Evolutionary conservation across 1,140 invertebrate genomes (phyloP).

Genomic region (Bombyx mori): DNA sequence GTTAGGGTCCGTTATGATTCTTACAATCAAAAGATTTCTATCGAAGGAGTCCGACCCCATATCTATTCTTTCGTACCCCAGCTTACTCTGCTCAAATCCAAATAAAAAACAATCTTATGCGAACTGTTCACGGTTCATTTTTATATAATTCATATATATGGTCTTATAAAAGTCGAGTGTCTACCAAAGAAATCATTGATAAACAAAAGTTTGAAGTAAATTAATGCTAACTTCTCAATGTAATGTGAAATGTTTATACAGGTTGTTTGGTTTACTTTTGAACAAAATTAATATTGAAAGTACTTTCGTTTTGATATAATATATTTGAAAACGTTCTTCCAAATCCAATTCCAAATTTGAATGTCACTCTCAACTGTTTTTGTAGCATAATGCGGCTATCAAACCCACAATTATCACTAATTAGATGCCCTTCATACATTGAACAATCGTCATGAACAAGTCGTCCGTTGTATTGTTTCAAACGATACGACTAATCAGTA

Average conservation of each 20-base stretch:
- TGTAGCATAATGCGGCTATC: no score
- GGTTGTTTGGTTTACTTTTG: no score
- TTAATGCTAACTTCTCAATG: conserved; percentile 48
- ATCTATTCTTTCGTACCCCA: conserved; percentile 65
- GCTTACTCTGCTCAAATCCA: conserved; percentile 19
- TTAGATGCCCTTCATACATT: no score
- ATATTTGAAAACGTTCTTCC: no score
- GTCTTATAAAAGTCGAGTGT: conserved; percentile 49
- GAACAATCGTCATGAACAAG: no score
- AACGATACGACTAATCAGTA: no score
- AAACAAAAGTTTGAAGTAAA: conserved; percentile 65
- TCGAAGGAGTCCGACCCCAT: conserved; percentile 57
- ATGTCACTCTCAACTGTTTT: no score
- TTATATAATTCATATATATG: conserved; percentile 2
- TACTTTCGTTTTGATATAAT: no score
- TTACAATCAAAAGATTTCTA: conserved; percentile 63
- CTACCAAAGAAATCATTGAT: conserved; percentile 64
- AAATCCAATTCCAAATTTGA: no score
- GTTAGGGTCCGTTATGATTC: conserved; percentile 66
- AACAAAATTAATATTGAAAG: no score
- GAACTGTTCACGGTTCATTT: conserved; percentile 8
- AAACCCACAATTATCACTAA: no score
- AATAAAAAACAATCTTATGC: conserved; percentile 17
- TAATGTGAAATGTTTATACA: conserved; percentile 64
- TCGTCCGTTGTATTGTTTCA: no score